Conservation (phyloP, 92 coral and sea anemone genomes). For the Galaxea fascicularis region DNA sequence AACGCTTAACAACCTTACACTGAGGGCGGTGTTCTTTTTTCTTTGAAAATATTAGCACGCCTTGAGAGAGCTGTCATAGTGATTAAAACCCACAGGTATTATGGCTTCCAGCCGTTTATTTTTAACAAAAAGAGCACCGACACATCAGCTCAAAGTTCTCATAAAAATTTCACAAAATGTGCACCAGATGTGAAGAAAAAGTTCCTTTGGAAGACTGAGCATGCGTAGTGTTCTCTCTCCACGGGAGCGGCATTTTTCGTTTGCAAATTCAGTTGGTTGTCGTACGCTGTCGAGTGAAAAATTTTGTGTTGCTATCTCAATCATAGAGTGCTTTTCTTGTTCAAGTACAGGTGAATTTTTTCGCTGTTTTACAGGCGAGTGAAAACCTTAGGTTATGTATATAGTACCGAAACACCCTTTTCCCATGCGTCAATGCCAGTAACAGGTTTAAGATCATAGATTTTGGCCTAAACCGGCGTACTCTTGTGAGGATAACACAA, state of each 20-base stretch:
- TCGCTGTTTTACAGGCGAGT: neutral
- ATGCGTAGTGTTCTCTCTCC: conserved; percentile 19
- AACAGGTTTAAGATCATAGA: too few relatives aligned
- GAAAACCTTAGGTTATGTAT: neutral
- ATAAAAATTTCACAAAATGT: conserved; percentile 30
- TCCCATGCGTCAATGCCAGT: too few relatives aligned
- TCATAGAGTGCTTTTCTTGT: neutral
- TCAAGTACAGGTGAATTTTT: too few relatives aligned
- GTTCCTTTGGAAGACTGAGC: conserved; percentile 2
- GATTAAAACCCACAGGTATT: conserved; percentile 40
- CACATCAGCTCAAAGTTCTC: conserved; percentile 48
- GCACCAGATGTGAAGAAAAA: conserved; percentile 36
- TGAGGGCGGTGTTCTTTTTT: neutral
- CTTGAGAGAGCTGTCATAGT: conserved; percentile 36
- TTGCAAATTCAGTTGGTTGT: neutral
- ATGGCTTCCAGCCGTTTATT: conserved; percentile 65
- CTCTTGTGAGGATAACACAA: too few relatives aligned
- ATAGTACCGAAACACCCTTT: too few relatives aligned
- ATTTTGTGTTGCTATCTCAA: neutral
- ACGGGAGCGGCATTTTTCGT: conserved; percentile 31
- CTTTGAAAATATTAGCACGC: conserved; percentile 19
- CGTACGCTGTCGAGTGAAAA: too few relatives aligned
- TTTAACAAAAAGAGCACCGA: conserved; percentile 79
- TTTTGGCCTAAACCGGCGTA: too few relatives aligned
- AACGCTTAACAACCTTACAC: neutral